These are phyloP conservation scores for Achlya flavicornis DNA, from an alignment of 2,888 invertebrate genomes.

Conservation along the genomic window DNA sequence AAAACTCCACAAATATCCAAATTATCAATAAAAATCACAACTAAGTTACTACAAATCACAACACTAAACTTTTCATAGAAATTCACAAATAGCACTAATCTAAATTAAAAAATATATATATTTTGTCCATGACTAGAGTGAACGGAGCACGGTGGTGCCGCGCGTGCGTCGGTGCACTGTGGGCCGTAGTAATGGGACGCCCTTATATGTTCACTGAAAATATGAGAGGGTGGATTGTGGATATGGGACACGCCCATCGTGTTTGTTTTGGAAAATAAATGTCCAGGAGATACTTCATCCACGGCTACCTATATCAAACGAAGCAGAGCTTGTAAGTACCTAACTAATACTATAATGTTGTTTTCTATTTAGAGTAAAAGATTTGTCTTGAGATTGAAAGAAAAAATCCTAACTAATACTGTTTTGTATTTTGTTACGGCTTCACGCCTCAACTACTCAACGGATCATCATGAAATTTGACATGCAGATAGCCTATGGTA, in stretches of 20 bases:
- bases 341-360: too few species aligned
- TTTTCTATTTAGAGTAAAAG: too few species aligned
- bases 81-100: not conserved
- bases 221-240: slow-evolving; percentile 20
- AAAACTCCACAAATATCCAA: slow-evolving; percentile 19
- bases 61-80: not conserved
- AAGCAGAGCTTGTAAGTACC: too few species aligned
- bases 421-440: too few species aligned
- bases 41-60: slow-evolving; percentile 14
- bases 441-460: too few species aligned
- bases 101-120: not conserved
- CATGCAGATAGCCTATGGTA: too few species aligned
- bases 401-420: too few species aligned
- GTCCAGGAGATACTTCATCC: not conserved
- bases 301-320: not conserved
- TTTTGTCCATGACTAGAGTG: slow-evolving; percentile 16
- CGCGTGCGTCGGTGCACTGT: slow-evolving; percentile 49
- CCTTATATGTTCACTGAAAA: slow-evolving; percentile 39
- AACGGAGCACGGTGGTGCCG: slow-evolving; percentile 25
- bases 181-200: slow-evolving; percentile 38
- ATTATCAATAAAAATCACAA: too few species aligned
- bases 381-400: too few species aligned
- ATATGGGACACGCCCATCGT: slow-evolving; percentile 52
- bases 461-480: too few species aligned
- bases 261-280: not conserved